Conservation (phyloP, 2,888 invertebrate species). For the Stomorhina lunata region DNA sequence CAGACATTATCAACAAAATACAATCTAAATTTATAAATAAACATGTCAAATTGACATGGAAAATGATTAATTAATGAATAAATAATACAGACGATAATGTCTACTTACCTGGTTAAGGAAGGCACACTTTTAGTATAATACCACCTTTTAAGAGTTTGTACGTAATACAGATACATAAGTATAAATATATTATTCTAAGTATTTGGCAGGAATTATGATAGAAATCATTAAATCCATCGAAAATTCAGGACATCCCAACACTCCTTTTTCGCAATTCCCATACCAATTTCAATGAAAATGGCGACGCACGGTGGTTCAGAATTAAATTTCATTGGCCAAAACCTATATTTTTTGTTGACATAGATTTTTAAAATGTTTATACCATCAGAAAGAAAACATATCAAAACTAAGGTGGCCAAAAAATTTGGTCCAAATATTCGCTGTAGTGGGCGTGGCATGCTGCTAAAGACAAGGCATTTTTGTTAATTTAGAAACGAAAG, state of each 20-base stretch:
- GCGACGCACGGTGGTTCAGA: background rate
- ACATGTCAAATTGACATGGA: conserved; percentile 41
- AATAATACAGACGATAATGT: background rate
- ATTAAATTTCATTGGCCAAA: too few species aligned
- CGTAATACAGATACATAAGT: background rate
- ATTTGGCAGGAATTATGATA: background rate
- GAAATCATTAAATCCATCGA: background rate
- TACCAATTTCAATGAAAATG: background rate
- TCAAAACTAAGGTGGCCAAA: too few species aligned
- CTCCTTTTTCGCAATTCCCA: background rate
- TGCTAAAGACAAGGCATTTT: too few species aligned
- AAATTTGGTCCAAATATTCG: too few species aligned
- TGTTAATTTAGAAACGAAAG: too few species aligned
- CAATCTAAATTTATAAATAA: conserved; percentile 23
- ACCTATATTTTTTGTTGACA: too few species aligned
- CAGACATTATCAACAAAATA: conserved; percentile 4
- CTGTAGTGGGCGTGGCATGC: too few species aligned
- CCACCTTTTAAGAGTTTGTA: background rate
- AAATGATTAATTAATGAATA: conserved; percentile 27
- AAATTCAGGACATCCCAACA: background rate
- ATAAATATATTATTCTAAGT: background rate
- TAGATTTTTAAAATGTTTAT: too few species aligned
- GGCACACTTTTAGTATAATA: background rate
- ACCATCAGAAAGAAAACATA: too few species aligned
- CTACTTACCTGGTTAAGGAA: background rate